Evolutionary conservation across 2,797 vertebrate species (phyloP).

Genomic region (Sebastes kiyomatsui): DNA sequence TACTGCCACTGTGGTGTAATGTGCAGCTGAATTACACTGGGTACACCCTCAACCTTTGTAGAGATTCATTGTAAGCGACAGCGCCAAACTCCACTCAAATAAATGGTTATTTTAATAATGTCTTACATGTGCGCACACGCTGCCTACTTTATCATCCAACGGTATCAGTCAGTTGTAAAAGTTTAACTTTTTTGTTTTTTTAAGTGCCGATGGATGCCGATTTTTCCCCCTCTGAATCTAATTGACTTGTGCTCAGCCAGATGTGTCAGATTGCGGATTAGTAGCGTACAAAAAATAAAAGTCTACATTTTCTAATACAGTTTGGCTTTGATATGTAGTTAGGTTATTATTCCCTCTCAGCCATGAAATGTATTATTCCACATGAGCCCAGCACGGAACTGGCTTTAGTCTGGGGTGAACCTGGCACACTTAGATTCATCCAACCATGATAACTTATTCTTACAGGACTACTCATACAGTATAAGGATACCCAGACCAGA

Average conservation of each 20-base stretch:
- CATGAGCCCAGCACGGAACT: too few species aligned
- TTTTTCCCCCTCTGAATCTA: rapidly evolving
- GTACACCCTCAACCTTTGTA: neutral
- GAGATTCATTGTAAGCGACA: rapidly evolving
- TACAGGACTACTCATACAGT: too few species aligned
- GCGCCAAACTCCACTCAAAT: neutral
- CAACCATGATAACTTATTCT: too few species aligned
- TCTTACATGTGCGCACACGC: rapidly evolving
- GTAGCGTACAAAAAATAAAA: neutral
- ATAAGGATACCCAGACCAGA: too few species aligned
- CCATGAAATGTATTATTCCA: too few species aligned
- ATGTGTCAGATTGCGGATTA: neutral
- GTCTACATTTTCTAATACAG: neutral
- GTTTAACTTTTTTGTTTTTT: neutral
- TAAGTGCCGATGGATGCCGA: neutral
- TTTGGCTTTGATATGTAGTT: neutral
- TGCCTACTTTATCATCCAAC: too few species aligned
- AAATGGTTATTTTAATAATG: neutral
- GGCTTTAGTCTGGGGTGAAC: too few species aligned
- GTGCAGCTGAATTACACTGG: too few species aligned
- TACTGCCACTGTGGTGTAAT: neutral
- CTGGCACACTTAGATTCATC: too few species aligned
- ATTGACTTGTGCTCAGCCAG: neutral
- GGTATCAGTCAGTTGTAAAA: neutral
- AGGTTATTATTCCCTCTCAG: too few species aligned